Base-by-base conservation (phyloP, 1,140 invertebrate species). In the Lordiphosa stackelbergi region DNA sequence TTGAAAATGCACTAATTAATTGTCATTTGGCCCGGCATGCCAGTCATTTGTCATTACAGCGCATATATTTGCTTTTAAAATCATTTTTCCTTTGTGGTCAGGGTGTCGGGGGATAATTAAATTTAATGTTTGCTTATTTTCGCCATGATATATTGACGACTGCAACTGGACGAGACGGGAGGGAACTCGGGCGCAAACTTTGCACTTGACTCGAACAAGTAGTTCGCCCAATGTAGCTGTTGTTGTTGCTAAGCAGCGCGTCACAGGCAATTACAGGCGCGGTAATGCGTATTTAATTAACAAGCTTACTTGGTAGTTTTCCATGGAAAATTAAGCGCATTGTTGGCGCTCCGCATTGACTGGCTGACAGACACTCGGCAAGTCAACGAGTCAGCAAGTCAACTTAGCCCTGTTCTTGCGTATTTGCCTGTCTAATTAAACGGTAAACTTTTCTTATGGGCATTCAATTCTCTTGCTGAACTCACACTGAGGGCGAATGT, bases 211-310 rank as follows among this genome's bases (percentile, higher is more conserved):
- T 71, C 54, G 12, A 73, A 62, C 74, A 73, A 73, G 62, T 74
- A 70, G 55, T 40, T 57, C 9, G 11, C 13, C 13, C 13, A 52
- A 62, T 62, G 59, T 43, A 53, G 43, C 52, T 70, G 53, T 52
- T 57, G 56, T 51, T 71, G 62, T 53, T 56, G 66, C 71, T 61
- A 53, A 74, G 62, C 71, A 81, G 66, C 55, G 56, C 66, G 78
- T 81, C 75, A 55, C 59, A 53, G 68, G 75, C 77, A 79, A 79
- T 79, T 81, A 79, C 66, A 72, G 71, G 63, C 66, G 77, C 71
- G 75, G 75, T 62, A 79, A 79, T 79, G 77, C 75, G 75, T 79
- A 79, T 75, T 81, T 79, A 79, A 79, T 79, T 79, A 79, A 79
- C 77, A 81, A 75, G 75, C 75, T 79, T 79, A 72, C 71, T 83